Base-by-base conservation (phyloP, 2,888 invertebrate species). In the Oscheius sp. region DNA sequence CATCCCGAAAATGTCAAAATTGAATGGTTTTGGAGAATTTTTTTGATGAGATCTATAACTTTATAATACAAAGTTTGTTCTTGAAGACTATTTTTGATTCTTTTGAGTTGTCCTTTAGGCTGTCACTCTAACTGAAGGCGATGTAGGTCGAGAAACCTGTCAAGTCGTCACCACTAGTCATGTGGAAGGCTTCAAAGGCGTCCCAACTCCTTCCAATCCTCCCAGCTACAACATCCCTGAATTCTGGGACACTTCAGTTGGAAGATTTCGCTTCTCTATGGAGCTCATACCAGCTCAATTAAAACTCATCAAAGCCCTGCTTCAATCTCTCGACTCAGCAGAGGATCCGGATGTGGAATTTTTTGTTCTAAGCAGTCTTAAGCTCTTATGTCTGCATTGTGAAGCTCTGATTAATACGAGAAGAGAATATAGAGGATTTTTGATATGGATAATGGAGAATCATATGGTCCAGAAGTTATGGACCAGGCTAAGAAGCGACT, bases 211-310 rank as follows among this genome's bases (percentile, higher is more conserved):
- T 14, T 41, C 26, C 8, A 20, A n/a, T 6, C 9, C 22, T 22
- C 45, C 54, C 1, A 65, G 71, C 5, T n/a, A n/a, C n/a, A n/a
- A n/a, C n/a, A 74, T 71, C 1, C 68, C 73, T n/a, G 78, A 76
- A 26, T 94, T 94, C 87, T 95, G 95, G 95, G 91, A 93, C 72
- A 95, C 95, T 0, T 92, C 93, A 0, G 91, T 94, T 44, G 95
- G 95, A 28, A 93, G 93, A 86, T 95, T 95, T 87, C 92, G 93
- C 86, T 95, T 95, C 88, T 90, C 91, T 56, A 90, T 95, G 64
- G 93, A 94, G 51, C 92, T 94, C 83, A 88, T 96, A 72, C 95
- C 95, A 0, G 92, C 94, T 77, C 93, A 95, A 73, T 88, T 97
- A 74, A 95, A 95, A 87, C 93, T 96, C 74, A 93, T 95, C 73